These are phyloP conservation scores for Gopherus flavomarginatus DNA, from an alignment of 2,113 vertebrate species.

Conservation along the genomic window DNA sequence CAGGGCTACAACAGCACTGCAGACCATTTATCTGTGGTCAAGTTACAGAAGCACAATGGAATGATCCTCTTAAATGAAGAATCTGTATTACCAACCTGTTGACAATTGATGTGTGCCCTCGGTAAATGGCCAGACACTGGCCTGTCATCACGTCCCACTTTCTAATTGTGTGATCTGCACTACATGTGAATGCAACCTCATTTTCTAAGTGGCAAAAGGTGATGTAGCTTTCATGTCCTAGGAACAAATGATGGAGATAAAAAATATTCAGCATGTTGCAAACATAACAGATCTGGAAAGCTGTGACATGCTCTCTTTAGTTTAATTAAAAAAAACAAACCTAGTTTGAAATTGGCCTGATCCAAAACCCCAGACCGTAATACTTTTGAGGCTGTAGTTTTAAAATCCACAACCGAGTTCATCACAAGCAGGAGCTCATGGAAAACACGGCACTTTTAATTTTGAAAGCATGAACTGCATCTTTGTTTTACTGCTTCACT, in stretches of 20 bases:
- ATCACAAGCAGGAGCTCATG: not conserved
- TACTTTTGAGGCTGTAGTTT: not conserved
- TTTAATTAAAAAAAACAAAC: not conserved
- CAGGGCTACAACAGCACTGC: not conserved
- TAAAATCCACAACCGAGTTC: fast-evolving
- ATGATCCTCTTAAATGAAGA: not conserved
- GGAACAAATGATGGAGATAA: not conserved
- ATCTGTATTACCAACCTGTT: slow-evolving; percentile 74
- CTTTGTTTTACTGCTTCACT: not conserved
- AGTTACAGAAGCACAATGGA: not conserved
- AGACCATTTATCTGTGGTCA: not conserved
- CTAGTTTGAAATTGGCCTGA: not conserved
- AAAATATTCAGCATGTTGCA: not conserved
- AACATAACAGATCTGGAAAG: not conserved
- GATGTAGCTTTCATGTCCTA: slow-evolving; percentile 85
- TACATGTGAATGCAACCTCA: slow-evolving; percentile 84
- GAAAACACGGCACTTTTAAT: not conserved
- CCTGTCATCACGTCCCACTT: slow-evolving; percentile 83
- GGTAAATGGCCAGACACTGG: slow-evolving; percentile 81
- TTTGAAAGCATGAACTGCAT: not conserved
- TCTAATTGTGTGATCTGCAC: slow-evolving; percentile 81
- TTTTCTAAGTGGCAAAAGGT: slow-evolving; percentile 86
- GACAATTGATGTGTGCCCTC: slow-evolving; percentile 84
- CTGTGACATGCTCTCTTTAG: not conserved
- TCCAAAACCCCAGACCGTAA: not conserved